Conservation (phyloP, 2,888 invertebrate genomes). For the Nowickia ferox region DNA sequence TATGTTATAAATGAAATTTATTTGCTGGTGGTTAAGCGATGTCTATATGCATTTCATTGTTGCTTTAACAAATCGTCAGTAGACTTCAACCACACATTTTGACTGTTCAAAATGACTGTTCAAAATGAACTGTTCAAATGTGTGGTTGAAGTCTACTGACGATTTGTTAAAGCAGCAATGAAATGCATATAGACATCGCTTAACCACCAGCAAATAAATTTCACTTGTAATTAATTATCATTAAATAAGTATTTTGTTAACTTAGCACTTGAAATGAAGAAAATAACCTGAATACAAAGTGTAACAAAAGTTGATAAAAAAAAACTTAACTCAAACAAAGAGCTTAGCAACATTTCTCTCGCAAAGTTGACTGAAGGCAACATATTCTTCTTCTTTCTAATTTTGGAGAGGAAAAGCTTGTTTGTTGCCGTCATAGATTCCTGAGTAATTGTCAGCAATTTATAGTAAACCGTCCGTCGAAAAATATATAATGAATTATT, state of each 20-base stretch:
- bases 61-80: too few species aligned
- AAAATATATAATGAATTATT: background rate
- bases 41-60: too few species aligned
- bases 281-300: background rate
- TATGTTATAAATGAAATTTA: too few species aligned
- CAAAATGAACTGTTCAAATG: too few species aligned
- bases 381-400: background rate
- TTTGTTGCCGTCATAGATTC: background rate
- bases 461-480: background rate
- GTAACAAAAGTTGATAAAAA: background rate
- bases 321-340: background rate
- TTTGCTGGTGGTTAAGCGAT: too few species aligned
- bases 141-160: too few species aligned
- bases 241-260: constrained; percentile 24
- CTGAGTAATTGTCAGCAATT: background rate
- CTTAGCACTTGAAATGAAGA: constrained; percentile 12
- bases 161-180: too few species aligned
- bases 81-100: too few species aligned
- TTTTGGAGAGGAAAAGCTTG: background rate
- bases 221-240: constrained; percentile 39
- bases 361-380: background rate
- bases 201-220: too few species aligned
- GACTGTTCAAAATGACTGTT: too few species aligned
- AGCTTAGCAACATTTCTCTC: background rate
- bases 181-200: too few species aligned